phyloP scores from a whole-genome alignment of 2,888 invertebrate genomes.

The Ceriagrion tenellum region DNA sequence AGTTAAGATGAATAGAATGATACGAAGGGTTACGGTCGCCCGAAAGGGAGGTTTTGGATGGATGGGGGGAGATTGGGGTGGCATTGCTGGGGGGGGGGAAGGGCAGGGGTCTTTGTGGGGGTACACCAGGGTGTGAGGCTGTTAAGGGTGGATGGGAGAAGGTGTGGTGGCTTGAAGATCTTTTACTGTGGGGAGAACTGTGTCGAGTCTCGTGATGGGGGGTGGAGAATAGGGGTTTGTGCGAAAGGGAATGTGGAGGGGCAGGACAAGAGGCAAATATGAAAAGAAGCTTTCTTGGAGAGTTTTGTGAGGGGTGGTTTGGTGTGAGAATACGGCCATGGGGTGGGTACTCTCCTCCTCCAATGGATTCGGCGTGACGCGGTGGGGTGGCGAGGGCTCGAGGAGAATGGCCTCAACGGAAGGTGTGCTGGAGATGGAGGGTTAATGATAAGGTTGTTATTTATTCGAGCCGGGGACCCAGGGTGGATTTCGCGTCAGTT shows the following conservation, averaged over 20 bases:
- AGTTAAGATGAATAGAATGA: slow-evolving; percentile 57
- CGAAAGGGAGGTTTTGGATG: background rate
- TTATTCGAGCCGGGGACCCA: background rate
- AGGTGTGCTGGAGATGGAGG: background rate
- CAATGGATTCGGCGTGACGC: background rate
- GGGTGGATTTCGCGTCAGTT: background rate
- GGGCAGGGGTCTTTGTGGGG: background rate
- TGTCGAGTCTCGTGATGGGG: background rate
- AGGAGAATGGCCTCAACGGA: background rate
- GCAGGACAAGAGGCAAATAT: background rate
- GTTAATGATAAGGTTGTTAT: slow-evolving; percentile 29
- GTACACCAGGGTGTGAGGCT: background rate
- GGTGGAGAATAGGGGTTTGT: background rate
- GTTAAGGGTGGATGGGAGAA: background rate
- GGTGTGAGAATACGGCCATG: background rate
- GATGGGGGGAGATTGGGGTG: background rate
- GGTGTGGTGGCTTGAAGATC: background rate
- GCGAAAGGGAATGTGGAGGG: background rate
- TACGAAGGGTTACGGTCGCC: background rate
- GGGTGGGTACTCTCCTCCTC: background rate
- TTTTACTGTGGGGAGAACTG: background rate
- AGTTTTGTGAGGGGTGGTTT: background rate
- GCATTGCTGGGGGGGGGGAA: background rate
- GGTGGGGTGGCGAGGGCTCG: background rate
- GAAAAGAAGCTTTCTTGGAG: slow-evolving; percentile 14